Evolutionary conservation across 1,140 invertebrate species (phyloP), one percentile per base, ranked within the genome.

Genomic region (Drosophila baimaii): DNA sequence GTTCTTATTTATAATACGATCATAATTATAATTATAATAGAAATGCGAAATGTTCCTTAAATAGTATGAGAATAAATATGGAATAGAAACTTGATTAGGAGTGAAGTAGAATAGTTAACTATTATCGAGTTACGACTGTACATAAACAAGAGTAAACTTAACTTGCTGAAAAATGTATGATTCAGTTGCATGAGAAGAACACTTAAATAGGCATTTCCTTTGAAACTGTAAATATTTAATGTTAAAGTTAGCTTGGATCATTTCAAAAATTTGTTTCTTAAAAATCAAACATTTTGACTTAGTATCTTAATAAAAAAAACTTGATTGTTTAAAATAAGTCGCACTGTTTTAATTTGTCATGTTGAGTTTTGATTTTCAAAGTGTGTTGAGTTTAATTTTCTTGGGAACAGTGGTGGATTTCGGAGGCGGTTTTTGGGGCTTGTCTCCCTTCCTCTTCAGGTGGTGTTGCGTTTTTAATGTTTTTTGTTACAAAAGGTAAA

Each of bases 301-400:
- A 7, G 2, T 23, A 23, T 23, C 6, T 23, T 15, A 23, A 46
- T n/a, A n/a, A 4, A 23, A 15, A 9, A 29, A 17, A 29, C 25
- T 10, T 12, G 47, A 13, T 49, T 17, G 12, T 19, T 19, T 31
- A 19, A 19, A 51, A 31, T 17, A 51, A 17, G 17, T 8, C 9
- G 3, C 2, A 49, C n/a, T 29, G n/a, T 49, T 27, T 51, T 12
- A 33, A 8, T 59, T 47, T 37, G 12, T 3, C 21, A 31, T 73
- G 68, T 58, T 73, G 68, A 72, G 47, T 73, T 73, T 73, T 69
- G 46, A 25, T 44, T 49, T 49, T 27, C 7, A 8, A 23, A 4
- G 23, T 19, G 15, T 57, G 35, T 57, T 68, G 52, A 39, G 37
- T 52, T 59, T 29, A 29, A 47, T 47, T 56, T 52, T 52, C 19